These are phyloP conservation scores for Anabacerthia variegaticeps DNA, from an alignment of 2,797 vertebrate species.

Conservation along the genomic window DNA sequence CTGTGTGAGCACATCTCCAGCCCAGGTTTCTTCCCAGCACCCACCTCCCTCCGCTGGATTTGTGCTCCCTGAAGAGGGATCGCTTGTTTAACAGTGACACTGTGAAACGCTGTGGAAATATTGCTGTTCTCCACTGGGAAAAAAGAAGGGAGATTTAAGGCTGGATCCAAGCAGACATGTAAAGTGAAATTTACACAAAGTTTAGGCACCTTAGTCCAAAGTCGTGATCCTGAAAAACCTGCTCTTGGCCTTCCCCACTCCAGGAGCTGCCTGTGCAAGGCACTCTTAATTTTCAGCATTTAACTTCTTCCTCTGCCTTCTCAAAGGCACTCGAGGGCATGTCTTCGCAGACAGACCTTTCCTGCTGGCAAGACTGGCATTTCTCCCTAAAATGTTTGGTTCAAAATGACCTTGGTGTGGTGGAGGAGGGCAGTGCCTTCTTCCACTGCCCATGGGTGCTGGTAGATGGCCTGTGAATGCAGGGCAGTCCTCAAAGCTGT, in stretches of 20 bases:
- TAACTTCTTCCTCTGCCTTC: not conserved
- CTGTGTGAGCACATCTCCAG: not conserved
- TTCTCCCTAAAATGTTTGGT: not conserved
- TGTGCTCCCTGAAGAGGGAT: not conserved
- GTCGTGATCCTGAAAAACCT: not conserved
- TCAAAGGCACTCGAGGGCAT: not conserved
- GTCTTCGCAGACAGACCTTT: not conserved
- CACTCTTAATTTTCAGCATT: not conserved
- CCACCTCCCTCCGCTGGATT: not conserved
- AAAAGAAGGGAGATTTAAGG: not conserved
- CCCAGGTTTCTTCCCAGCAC: not conserved
- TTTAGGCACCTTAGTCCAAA: not conserved
- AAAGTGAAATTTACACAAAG: not conserved
- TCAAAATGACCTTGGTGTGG: not conserved
- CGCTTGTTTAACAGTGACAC: not conserved
- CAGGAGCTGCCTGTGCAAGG: not conserved
- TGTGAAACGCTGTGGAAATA: not conserved
- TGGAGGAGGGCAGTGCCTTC: not conserved
- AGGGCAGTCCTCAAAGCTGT: not conserved
- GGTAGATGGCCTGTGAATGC: not conserved
- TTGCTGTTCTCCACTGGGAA: not conserved
- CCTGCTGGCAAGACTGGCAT: not conserved
- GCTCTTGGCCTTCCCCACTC: not conserved
- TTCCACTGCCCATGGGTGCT: not conserved
- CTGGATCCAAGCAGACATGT: not conserved